These are phyloP conservation scores for Spodoptera picta DNA, from an alignment of 2,888 invertebrate species.

Conservation along the genomic window DNA sequence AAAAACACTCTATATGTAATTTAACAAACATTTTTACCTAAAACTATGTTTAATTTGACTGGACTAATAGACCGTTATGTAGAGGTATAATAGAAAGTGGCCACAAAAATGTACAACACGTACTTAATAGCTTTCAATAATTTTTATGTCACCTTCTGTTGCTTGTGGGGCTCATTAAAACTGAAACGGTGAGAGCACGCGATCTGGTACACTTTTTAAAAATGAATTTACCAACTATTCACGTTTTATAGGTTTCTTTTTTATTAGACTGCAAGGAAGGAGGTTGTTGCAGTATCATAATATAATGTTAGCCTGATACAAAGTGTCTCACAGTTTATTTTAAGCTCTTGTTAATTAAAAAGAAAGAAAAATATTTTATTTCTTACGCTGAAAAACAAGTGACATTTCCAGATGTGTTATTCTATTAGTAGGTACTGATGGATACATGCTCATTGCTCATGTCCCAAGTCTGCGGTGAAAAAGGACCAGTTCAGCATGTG, in stretches of 20 bases:
- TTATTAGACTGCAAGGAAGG: too few relatives aligned
- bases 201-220: slow-evolving; percentile 20
- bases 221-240: slow-evolving; percentile 1
- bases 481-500: too few relatives aligned
- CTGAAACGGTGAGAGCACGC: slow-evolving; percentile 35
- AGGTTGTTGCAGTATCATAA: too few relatives aligned
- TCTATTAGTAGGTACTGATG: too few relatives aligned
- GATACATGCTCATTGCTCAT: too few relatives aligned
- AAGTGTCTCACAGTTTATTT: too few relatives aligned
- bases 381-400: too few relatives aligned
- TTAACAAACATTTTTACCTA: neutral
- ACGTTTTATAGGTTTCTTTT: neutral
- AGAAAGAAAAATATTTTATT: too few relatives aligned
- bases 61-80: slow-evolving; percentile 19
- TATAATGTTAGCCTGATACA: too few relatives aligned
- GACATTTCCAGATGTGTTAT: too few relatives aligned
- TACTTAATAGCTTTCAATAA: slow-evolving; percentile 26
- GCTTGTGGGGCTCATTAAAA: slow-evolving; percentile 37
- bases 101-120: slow-evolving; percentile 20
- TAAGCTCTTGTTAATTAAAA: too few relatives aligned
- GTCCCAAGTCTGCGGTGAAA: too few relatives aligned
- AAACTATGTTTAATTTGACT: slow-evolving; percentile 1
- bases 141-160: slow-evolving; percentile 36
- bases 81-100: slow-evolving; percentile 21
- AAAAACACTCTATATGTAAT: neutral